Evolutionary conservation across 2,113 vertebrate genomes (phyloP), one percentile per base, ranked within the genome.

Genomic region (Sciurus niger): DNA sequence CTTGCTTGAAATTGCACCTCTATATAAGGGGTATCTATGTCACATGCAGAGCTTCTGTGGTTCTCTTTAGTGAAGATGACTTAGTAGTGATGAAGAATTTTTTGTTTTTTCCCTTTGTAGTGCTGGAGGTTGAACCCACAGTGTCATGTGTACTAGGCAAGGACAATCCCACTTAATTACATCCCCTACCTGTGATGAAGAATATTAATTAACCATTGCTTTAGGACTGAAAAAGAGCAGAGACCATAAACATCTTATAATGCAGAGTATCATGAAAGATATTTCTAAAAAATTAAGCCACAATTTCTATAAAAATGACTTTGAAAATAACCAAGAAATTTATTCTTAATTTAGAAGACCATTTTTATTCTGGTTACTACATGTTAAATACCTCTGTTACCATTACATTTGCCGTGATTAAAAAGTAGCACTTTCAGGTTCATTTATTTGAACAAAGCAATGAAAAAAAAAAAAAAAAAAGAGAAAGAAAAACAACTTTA

Each of bases 301-400:
- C 28, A 89, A 20, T 63, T 34, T 55, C 74, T 88, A 68, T 65
- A 76, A 89, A 40, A 85, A 37, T 67, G n/a, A n/a, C 37, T 78
- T 96, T 86, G 89, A n/a, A 96, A 94, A 87, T 51, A 8, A n/a
- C 22, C 32, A 53, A 40, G 51, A 82, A 67, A 73, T 46, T 96
- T 48, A 40, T 30, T 89, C 68, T 84, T 92, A 51, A 7, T 63
- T 82, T 77, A 79, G 82, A 82, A 85, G 63, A 77, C 7, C 48
- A 37, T 51, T 22, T 84, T 37, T 77, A 51, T 53, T 72, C 37
- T 83, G 72, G 7, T 77, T 85, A 17, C 43, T 84, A 53, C 18
- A 84, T 40, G 11, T 76, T 92, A 32, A 46, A n/a, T n/a, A 53
- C 65, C 30, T 43, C 37, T 91, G 24, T 92, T 65, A 28, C 25